Conservation (phyloP, 2,113 vertebrate genomes). For the Datnioides undecimradiatus region DNA sequence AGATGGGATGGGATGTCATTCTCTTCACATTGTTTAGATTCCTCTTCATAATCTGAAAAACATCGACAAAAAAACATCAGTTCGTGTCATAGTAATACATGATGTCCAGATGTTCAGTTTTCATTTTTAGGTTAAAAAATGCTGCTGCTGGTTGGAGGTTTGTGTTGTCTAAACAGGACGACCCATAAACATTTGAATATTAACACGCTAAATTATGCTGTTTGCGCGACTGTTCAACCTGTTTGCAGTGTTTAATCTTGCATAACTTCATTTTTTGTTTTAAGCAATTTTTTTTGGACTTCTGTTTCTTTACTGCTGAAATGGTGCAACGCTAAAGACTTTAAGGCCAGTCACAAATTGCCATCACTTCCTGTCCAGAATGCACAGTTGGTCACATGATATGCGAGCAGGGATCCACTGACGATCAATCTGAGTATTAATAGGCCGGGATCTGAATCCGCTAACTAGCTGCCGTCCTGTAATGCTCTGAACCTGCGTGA, state of each 20-base stretch:
- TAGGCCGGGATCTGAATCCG: neutral
- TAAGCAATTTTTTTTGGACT: neutral
- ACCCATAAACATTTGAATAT: neutral
- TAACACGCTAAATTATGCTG: neutral
- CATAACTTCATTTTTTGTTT: neutral
- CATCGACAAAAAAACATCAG: neutral
- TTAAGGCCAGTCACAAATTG: neutral
- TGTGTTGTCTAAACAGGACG: neutral
- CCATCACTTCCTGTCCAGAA: too few relatives aligned
- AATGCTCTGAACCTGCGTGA: slow-evolving; percentile 17
- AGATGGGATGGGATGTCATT: slow-evolving; percentile 97
- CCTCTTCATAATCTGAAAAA: slow-evolving; percentile 95
- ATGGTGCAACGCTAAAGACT: neutral
- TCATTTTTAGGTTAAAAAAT: neutral
- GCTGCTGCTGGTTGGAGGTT: neutral
- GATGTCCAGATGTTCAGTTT: neutral
- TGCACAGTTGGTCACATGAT: neutral
- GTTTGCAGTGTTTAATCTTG: neutral
- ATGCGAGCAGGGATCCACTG: neutral
- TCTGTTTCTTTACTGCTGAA: neutral
- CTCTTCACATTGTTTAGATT: slow-evolving; percentile 98
- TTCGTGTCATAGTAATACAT: neutral
- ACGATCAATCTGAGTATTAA: neutral
- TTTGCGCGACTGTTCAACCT: too few relatives aligned
- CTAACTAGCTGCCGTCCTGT: neutral